Evolutionary conservation across 2,113 vertebrate species (phyloP).

Genomic region (Helogale parvula): DNA sequence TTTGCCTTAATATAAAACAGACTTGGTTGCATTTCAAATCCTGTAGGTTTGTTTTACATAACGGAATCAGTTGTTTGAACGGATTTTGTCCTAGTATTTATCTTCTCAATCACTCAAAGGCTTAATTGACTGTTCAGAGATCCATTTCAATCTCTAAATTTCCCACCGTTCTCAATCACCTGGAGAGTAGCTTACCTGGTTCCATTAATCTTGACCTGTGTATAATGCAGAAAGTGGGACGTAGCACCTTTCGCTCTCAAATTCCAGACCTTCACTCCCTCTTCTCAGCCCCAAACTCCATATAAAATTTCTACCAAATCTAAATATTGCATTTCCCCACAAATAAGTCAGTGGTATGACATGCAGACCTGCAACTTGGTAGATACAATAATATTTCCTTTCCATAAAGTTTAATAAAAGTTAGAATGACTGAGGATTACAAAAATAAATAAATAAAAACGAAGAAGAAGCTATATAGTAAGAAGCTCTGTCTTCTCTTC

Average conservation of each 20-base stretch:
- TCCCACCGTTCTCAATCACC: conserved; percentile 80
- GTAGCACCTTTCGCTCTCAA: conserved; percentile 60
- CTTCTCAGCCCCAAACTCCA: conserved; percentile 17
- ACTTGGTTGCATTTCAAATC: conserved; percentile 71
- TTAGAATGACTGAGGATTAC: background rate
- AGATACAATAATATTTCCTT: background rate
- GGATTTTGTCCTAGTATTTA: conserved; percentile 65
- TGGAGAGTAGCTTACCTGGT: conserved; percentile 57
- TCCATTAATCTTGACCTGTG: conserved; percentile 72
- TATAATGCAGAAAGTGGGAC: conserved; percentile 48
- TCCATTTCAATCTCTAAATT: conserved; percentile 73
- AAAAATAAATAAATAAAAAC: background rate
- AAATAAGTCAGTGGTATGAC: conserved; percentile 13
- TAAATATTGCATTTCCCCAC: background rate
- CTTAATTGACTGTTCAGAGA: conserved; percentile 68
- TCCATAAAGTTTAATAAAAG: conserved; percentile 51
- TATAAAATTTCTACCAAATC: conserved; percentile 49
- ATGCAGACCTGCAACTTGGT: background rate
- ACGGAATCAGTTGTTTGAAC: conserved; percentile 57
- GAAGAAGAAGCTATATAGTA: background rate
- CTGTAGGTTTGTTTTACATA: conserved; percentile 76
- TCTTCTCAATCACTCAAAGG: conserved; percentile 69
- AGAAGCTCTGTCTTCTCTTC: background rate
- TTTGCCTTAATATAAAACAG: conserved; percentile 69
- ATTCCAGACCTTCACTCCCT: conserved; percentile 50